Percentiles rank a stretch among this genome's conserved stretches.
Evolutionary conservation across 2,888 invertebrate genomes (phyloP).

Genomic region (Hermaeophaga mercurialis): DNA sequence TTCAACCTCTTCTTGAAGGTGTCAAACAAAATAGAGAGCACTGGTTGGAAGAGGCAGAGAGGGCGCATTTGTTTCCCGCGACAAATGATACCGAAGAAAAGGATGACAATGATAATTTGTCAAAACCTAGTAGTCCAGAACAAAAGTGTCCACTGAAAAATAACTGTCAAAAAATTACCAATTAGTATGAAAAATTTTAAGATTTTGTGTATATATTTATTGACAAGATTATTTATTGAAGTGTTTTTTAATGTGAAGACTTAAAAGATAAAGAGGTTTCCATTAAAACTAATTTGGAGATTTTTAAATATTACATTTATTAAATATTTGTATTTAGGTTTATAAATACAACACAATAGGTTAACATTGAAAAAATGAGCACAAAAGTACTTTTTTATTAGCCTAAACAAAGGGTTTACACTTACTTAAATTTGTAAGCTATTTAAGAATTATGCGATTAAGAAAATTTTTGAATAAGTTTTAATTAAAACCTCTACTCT

Average conservation of each 20-base stretch:
- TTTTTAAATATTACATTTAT: too few species aligned
- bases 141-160: slow-evolving; percentile 37
- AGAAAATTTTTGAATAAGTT: not conserved
- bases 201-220: slow-evolving; percentile 34
- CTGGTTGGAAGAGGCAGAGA: slow-evolving; percentile 69
- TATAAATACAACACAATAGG: too few species aligned
- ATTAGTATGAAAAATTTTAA: slow-evolving; percentile 36
- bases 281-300: not conserved
- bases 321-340: too few species aligned
- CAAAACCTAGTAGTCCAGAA: slow-evolving; percentile 48
- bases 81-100: slow-evolving; percentile 39
- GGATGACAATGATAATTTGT: slow-evolving; percentile 52
- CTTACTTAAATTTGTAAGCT: too few species aligned
- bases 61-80: slow-evolving; percentile 26
- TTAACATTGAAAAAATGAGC: too few species aligned
- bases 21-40: slow-evolving; percentile 81
- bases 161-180: slow-evolving; percentile 41
- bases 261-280: slow-evolving; percentile 36
- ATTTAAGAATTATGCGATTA: not conserved
- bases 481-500: not conserved
- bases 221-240: slow-evolving; percentile 47
- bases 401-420: too few species aligned
- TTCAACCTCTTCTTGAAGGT: slow-evolving; percentile 82
- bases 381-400: too few species aligned
- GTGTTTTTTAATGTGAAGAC: slow-evolving; percentile 48